These are phyloP conservation scores for Haemorhous mexicanus DNA, from an alignment of 2,113 vertebrate species.

Conservation along the genomic window DNA sequence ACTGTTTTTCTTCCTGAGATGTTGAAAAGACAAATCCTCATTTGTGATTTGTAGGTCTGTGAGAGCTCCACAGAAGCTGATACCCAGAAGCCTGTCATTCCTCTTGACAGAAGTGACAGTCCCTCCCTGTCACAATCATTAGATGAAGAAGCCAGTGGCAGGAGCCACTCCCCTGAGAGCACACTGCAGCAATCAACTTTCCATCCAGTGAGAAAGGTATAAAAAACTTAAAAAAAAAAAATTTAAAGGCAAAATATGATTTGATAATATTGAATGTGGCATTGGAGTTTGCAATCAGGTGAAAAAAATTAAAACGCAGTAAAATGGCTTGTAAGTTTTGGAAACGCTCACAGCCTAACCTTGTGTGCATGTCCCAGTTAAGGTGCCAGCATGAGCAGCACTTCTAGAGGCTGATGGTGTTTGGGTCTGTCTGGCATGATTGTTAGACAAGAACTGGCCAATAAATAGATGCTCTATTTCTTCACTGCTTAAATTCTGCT, in stretches of 20 bases:
- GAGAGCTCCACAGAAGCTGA: constrained; percentile 65
- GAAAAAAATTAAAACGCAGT: not conserved
- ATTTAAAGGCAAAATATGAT: not conserved
- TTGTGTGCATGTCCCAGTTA: not conserved
- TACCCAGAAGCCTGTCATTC: constrained; percentile 56
- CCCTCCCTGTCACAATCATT: constrained; percentile 36
- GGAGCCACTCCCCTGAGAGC: constrained; percentile 42
- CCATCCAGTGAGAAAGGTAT: constrained; percentile 75
- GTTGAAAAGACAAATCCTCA: not conserved
- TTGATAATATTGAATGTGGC: not conserved
- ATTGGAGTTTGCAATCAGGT: not conserved
- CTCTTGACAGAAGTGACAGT: constrained; percentile 51
- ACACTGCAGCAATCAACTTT: constrained; percentile 48
- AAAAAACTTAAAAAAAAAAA: not conserved
- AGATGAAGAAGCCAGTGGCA: constrained; percentile 60
- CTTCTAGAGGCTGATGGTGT: not conserved
- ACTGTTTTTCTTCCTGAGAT: not conserved
- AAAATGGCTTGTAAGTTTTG: not conserved
- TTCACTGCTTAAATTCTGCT: not conserved
- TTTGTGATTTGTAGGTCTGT: constrained; percentile 61
- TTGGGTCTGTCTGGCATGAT: not conserved
- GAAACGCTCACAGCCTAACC: not conserved
- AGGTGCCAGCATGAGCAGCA: not conserved
- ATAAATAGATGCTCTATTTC: not conserved
- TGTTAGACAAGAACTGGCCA: not conserved